phyloP scores from a whole-genome alignment of 2,888 invertebrate species.

The Rosalia funebris region DNA sequence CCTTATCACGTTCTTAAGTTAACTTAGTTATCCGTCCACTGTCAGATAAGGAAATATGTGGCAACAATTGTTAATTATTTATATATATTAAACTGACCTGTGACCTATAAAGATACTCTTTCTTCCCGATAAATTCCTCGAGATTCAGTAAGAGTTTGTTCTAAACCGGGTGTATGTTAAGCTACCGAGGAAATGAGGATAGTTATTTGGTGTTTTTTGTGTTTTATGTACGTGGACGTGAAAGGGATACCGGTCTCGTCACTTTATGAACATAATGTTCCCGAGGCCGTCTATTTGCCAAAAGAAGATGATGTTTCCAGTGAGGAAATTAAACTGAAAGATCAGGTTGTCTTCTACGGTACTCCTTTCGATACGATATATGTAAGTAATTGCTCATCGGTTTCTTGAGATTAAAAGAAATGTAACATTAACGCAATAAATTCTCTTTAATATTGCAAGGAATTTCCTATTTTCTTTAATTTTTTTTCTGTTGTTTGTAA shows the following conservation, averaged over 20 bases:
- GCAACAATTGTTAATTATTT: constrained; percentile 8
- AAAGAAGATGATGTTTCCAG: constrained; percentile 72
- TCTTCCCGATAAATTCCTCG: constrained; percentile 31
- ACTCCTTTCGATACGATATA: constrained; percentile 78
- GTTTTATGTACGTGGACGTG: constrained; percentile 38
- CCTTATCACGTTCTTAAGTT: too few species aligned
- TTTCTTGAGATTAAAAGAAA: not conserved
- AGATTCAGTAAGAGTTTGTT: constrained; percentile 15
- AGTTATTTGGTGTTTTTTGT: constrained; percentile 35
- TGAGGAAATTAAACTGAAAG: constrained; percentile 72
- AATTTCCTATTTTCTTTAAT: not conserved
- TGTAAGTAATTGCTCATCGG: constrained; percentile 72
- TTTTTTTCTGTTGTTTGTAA: not conserved
- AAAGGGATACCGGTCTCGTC: constrained; percentile 65
- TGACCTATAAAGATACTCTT: constrained; percentile 40
- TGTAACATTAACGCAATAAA: not conserved
- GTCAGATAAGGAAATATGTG: constrained; percentile 22
- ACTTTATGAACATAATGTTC: constrained; percentile 71
- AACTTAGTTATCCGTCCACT: constrained; percentile 14
- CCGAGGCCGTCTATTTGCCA: constrained; percentile 68
- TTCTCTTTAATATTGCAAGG: not conserved
- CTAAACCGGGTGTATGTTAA: constrained; percentile 1
- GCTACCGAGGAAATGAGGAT: constrained; percentile 32
- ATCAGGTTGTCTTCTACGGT: constrained; percentile 84
- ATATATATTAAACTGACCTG: constrained; percentile 33